Conservation (phyloP, 92 coral and sea anemone genomes). For the Zoanthus sansibaricus region DNA sequence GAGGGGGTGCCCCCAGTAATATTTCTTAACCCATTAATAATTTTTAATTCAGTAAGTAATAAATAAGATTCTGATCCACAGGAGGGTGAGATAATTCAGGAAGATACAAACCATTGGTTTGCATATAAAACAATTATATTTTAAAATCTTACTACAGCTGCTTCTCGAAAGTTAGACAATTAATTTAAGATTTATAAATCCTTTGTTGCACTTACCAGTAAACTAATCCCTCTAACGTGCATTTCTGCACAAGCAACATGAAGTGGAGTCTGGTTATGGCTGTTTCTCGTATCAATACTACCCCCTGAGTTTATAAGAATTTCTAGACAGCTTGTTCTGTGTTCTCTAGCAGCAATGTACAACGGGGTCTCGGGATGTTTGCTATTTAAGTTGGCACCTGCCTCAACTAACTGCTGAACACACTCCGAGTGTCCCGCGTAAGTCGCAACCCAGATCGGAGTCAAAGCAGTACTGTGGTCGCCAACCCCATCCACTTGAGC, state of each 20-base stretch:
- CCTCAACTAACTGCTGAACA: slow-evolving; percentile 68
- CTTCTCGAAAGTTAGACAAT: too few relatives aligned
- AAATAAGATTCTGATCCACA: too few relatives aligned
- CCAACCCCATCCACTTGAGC: slow-evolving; percentile 89
- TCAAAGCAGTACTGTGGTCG: slow-evolving; percentile 62
- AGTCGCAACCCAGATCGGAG: slow-evolving; percentile 92
- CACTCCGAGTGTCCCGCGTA: slow-evolving; percentile 81
- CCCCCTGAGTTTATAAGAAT: slow-evolving; percentile 81
- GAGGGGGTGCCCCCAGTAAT: too few relatives aligned
- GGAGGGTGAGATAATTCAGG: too few relatives aligned
- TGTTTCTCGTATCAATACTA: slow-evolving; percentile 72
- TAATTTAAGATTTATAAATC: too few relatives aligned
- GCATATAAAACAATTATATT: too few relatives aligned
- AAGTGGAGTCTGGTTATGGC: slow-evolving; percentile 73
- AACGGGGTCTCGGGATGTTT: slow-evolving; percentile 79
- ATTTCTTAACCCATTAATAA: too few relatives aligned
- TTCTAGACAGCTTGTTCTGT: slow-evolving; percentile 71
- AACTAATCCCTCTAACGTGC: slow-evolving; percentile 65
- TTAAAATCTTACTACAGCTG: too few relatives aligned
- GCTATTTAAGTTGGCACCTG: slow-evolving; percentile 82
- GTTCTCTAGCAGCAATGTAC: slow-evolving; percentile 87
- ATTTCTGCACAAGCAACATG: slow-evolving; percentile 80
- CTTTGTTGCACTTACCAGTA: slow-evolving; percentile 61
- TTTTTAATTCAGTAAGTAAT: too few relatives aligned
- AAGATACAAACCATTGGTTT: too few relatives aligned